These are phyloP conservation scores for Tylochromis polylepis DNA, from an alignment of 2,113 vertebrate genomes.

Conservation along the genomic window DNA sequence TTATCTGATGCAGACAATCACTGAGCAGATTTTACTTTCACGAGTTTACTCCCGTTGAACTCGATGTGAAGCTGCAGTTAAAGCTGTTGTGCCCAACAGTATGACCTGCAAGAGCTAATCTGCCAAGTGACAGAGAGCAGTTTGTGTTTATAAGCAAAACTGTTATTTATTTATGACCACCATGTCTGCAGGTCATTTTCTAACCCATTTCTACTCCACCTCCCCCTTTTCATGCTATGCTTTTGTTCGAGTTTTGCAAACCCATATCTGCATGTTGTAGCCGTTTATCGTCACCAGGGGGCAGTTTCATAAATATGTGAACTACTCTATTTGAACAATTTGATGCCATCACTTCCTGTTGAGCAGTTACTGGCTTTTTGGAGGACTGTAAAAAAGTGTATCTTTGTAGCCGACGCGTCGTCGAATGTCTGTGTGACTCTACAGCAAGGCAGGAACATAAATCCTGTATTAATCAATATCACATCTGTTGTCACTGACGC, in stretches of 20 bases:
- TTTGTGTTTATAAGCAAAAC: too few relatives aligned
- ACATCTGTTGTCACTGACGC: background rate
- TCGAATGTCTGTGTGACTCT: background rate
- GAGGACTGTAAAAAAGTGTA: background rate
- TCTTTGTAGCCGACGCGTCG: background rate
- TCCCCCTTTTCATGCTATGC: background rate
- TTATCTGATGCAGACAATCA: background rate
- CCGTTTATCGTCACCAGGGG: background rate
- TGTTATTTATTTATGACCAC: background rate
- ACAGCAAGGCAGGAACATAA: background rate
- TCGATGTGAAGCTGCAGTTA: rapidly evolving
- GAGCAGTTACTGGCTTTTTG: background rate
- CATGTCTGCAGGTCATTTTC: background rate
- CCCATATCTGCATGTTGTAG: background rate
- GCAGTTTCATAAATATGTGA: background rate
- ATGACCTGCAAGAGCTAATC: background rate
- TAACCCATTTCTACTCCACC: background rate
- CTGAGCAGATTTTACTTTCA: background rate
- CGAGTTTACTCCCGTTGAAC: background rate
- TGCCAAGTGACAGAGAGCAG: background rate
- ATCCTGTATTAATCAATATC: background rate
- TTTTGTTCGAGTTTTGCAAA: rapidly evolving
- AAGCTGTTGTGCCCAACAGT: rapidly evolving
- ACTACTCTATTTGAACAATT: background rate
- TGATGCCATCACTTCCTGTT: background rate